Base-by-base conservation (phyloP, 2,888 invertebrate species). In the Alsophila aescularia region DNA sequence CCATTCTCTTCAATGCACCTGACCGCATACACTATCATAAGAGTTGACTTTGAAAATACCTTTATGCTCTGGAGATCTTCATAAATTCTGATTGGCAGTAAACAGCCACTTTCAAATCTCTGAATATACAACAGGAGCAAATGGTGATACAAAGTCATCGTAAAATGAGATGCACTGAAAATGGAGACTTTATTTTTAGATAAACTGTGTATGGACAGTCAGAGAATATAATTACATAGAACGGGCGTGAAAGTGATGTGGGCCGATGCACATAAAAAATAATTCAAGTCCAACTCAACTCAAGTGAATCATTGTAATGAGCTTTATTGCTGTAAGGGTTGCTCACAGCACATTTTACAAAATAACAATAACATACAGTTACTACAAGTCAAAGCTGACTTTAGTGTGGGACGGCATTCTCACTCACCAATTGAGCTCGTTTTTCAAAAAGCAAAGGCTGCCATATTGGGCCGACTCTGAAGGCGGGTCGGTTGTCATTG, bases 21-120 rank as follows among this genome's bases (percentile, higher is more conserved):
- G 44, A 37, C 51, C 51, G 44, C 37, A 44, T 52, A 34, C 7
- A 31, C 32, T 44, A n/a, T 16, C 31, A 44, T 52, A 44, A 37
- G 31, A 44, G 13, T 12, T 40, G 37, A 18, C 21, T 16, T 5
- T 6, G 9, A 6, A 14, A 14, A 34, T 14, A 35, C 9, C 9
- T 16, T 15, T 10, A 5, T 15, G n/a, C n/a, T 34, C 14, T 9
- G 5, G 36, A 15, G 21, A 18, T n/a, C n/a, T 37, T 21, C 21
- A 37, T 37, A 37, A 43, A 37, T 29, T 31, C 32, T 36, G 36
- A 51, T 32, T 43, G 24, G 36, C 21, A 31, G 24, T 43, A 43
- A 24, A 32, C 16, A 24, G 37, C 27, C 9, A 21, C 27, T 29
- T 13, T 32, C 29, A 41, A 18, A 35, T 42, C 18, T 42, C 24